These are phyloP conservation scores for Nyctibius bracteatus DNA, from an alignment of 2,113 vertebrate genomes.

Conservation along the genomic window DNA sequence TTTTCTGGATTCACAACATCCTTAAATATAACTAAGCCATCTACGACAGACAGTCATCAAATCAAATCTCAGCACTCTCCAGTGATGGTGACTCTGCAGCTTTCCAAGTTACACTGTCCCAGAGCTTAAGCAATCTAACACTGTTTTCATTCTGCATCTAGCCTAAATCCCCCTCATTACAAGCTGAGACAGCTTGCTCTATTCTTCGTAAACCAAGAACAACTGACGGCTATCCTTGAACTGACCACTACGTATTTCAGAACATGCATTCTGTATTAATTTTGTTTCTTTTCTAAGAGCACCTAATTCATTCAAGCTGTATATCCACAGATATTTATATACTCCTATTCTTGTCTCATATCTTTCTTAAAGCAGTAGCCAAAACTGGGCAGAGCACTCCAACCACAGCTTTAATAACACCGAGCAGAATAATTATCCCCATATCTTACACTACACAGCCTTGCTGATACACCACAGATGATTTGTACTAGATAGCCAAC, in stretches of 20 bases:
- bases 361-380: background rate
- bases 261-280: background rate
- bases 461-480: background rate
- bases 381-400: background rate
- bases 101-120: background rate
- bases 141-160: background rate
- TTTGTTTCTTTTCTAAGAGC: background rate
- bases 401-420: background rate
- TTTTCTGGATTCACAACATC: background rate
- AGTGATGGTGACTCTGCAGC: background rate
- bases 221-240: background rate
- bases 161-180: background rate
- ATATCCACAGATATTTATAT: background rate
- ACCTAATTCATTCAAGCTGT: background rate
- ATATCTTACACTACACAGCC: background rate
- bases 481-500: background rate
- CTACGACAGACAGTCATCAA: background rate
- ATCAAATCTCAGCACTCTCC: background rate
- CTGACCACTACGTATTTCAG: background rate
- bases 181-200: background rate
- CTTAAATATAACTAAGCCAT: background rate
- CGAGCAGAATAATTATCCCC: background rate
- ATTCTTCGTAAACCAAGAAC: background rate
- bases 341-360: background rate
- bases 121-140: background rate